A percentile compares a stretch with the other conserved stretches of the same genome.
phyloP scores from a whole-genome alignment of 2,113 vertebrate genomes.

The Mormyrus iriodes region DNA sequence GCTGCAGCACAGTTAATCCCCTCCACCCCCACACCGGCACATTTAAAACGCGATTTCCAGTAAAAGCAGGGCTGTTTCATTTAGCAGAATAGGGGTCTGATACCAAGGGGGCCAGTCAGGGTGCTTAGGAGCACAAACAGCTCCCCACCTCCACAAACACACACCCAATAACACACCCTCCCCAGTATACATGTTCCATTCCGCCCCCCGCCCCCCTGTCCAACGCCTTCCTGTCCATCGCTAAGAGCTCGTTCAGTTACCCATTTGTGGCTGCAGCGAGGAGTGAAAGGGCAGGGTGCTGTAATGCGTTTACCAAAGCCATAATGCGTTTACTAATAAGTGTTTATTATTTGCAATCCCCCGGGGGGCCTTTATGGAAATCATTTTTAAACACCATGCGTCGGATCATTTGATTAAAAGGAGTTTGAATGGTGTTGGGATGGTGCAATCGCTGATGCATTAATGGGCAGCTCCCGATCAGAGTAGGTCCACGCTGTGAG shows the following conservation, averaged over 20 bases:
- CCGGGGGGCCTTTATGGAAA: constrained; percentile 61
- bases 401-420: constrained; percentile 14
- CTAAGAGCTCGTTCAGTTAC: background rate
- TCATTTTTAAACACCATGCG: constrained; percentile 27
- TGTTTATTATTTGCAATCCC: constrained; percentile 63
- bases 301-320: constrained; percentile 61
- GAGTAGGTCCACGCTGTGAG: background rate
- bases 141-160: background rate
- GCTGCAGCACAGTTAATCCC: background rate
- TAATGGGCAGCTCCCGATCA: background rate
- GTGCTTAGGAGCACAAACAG: background rate
- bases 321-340: constrained; percentile 65
- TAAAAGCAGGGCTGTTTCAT: constrained; percentile 40
- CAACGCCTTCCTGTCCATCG: background rate
- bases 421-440: background rate
- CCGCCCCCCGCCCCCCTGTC: background rate
- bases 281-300: constrained; percentile 54
- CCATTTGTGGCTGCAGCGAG: constrained; percentile 31
- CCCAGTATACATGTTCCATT: background rate
- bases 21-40: constrained; percentile 40
- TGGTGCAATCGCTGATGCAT: background rate
- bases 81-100: background rate
- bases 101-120: constrained; percentile 34
- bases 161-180: constrained; percentile 3
- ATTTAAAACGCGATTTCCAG: constrained; percentile 41